Percentiles rank a stretch among this genome's conserved stretches.
These are phyloP conservation scores for Macrotis lagotis DNA, from an alignment of 2,113 vertebrate species.

Conservation along the genomic window DNA sequence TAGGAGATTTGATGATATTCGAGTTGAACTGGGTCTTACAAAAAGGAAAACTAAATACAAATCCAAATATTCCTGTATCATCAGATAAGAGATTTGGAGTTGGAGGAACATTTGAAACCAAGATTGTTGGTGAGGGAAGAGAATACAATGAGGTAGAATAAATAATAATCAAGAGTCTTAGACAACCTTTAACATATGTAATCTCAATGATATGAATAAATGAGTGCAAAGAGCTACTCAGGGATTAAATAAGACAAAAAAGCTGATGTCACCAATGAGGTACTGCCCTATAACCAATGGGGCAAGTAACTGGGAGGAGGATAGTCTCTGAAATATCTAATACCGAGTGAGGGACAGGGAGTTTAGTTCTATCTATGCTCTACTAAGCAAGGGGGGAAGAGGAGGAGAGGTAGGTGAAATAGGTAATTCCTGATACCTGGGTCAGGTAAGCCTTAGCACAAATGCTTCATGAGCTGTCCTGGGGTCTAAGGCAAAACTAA, in stretches of 20 bases:
- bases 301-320: neutral
- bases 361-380: neutral
- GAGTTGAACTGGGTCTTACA: neutral
- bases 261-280: neutral
- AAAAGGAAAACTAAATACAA: too few relatives aligned
- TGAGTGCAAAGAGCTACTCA: neutral
- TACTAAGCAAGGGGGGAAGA: neutral
- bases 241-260: neutral
- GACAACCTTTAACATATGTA: too few relatives aligned
- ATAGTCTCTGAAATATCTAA: neutral
- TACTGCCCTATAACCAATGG: neutral
- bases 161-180: too few relatives aligned
- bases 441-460: neutral
- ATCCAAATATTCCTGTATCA: too few relatives aligned
- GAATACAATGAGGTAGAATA: too few relatives aligned
- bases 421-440: neutral
- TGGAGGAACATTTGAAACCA: too few relatives aligned
- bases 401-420: too few relatives aligned
- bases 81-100: too few relatives aligned
- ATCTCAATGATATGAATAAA: neutral
- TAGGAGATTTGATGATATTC: neutral
- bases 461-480: neutral
- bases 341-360: neutral
- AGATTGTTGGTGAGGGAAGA: too few relatives aligned
- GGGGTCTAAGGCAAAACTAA: neutral